Evolutionary conservation across 2,797 vertebrate species (phyloP).

Genomic region (Sarcoramphus papa): DNA sequence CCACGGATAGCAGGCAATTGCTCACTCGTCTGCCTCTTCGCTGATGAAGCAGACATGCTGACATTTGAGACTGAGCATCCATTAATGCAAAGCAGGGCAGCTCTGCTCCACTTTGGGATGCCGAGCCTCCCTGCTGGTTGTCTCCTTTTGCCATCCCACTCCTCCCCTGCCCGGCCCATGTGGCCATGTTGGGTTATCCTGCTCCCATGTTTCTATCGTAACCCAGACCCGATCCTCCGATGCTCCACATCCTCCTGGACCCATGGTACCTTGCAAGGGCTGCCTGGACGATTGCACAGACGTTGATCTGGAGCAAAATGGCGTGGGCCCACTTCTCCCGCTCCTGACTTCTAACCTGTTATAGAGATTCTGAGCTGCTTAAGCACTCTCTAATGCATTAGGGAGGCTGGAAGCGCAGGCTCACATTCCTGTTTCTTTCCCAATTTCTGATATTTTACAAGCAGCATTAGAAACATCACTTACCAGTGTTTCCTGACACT

Average conservation of each 20-base stretch:
- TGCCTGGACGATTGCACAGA: not conserved
- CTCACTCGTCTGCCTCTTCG: not conserved
- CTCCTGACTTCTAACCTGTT: not conserved
- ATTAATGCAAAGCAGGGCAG: not conserved
- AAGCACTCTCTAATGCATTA: not conserved
- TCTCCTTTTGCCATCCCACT: not conserved
- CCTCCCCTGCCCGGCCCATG: not conserved
- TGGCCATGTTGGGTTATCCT: not conserved
- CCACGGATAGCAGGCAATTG: not conserved
- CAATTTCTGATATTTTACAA: not conserved
- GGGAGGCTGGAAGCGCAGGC: not conserved
- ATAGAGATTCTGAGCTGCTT: not conserved
- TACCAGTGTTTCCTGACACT: not conserved
- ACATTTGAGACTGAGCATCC: not conserved
- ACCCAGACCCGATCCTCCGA: rapidly evolving
- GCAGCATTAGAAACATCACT: not conserved
- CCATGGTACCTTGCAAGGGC: rapidly evolving
- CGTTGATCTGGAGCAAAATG: not conserved
- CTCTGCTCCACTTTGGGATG: not conserved
- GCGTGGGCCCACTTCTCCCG: rapidly evolving
- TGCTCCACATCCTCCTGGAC: not conserved
- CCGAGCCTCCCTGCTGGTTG: not conserved
- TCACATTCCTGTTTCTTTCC: not conserved
- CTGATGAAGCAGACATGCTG: not conserved
- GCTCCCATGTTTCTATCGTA: not conserved